Base-by-base conservation (phyloP, 2,888 invertebrate genomes). In the Diloba caeruleocephala region DNA sequence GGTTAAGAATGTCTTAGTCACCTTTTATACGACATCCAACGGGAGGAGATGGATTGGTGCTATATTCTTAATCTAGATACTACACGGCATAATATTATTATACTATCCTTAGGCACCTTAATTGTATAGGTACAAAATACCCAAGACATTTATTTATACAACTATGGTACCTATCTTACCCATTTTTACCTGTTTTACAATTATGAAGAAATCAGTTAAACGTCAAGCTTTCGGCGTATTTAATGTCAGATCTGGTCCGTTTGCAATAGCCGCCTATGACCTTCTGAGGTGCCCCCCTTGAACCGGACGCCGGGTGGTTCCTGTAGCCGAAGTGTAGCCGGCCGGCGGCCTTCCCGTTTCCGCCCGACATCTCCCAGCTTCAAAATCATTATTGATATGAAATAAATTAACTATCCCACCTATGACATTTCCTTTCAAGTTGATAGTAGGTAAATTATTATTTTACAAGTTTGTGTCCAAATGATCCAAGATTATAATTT, bases 321-420 rank as follows among this genome's bases (percentile, higher is more conserved):
- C 81, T 70, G 77, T 63, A 8, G 21, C 37, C 57, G 43, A 29
- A 48, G 46, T 28, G 23, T 50, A 56, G 44, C 60, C 64, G 71
- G 44, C 62, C 62, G 54, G 53, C 65, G 69, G 66, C 66, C 64
- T 65, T 66, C 63, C 61, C 60, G 61, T 75, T 70, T 78, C 72
- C 75, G 76, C 67, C 45, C 53, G 46, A 52, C 53, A 61, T 46
- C 55, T 32, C 58, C 45, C 36, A 29, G 37, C 63, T 57, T 57
- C 60, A 53, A 54, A 72, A 72, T 59, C 59, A 67, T 74, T 65
- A 70, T 60, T 66, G 66, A 68, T 62, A 74, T 54, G 50, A 61
- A 71, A 66, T 66, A 66, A 57, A 71, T 65, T 56, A 65, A 56
- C 45, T 44, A 51, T 31, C 42, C 56, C 44, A 55, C 56, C 54